Conservation (phyloP, 2,888 invertebrate genomes). For the Venustoraphidia nigricollis region DNA sequence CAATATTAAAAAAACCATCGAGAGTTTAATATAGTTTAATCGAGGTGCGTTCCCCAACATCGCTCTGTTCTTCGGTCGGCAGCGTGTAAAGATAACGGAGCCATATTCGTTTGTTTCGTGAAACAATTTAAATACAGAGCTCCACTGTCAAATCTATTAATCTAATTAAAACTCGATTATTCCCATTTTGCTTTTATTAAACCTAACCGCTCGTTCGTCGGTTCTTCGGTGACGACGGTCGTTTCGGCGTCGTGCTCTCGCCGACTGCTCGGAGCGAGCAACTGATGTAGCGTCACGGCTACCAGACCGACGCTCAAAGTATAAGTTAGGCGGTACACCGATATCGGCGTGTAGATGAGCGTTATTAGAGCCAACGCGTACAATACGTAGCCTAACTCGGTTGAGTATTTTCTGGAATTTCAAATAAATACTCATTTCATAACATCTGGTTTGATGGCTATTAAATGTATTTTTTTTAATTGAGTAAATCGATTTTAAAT, state of each 20-base stretch:
- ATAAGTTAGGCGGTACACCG: slow-evolving; percentile 42
- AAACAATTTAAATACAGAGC: no score
- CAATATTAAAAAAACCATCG: no score
- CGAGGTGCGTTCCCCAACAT: no score
- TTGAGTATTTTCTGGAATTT: slow-evolving; percentile 31
- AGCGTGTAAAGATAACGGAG: no score
- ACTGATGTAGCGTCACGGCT: slow-evolving; percentile 40
- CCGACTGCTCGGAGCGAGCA: slow-evolving; percentile 23
- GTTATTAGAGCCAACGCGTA: slow-evolving; percentile 37
- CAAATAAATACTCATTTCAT: slow-evolving; percentile 14
- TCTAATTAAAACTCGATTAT: background rate
- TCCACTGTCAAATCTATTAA: no score
- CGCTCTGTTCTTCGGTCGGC: no score
- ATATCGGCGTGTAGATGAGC: slow-evolving; percentile 41
- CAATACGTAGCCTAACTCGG: slow-evolving; percentile 29
- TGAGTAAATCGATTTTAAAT: no score
- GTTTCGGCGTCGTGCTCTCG: background rate
- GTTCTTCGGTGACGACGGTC: background rate
- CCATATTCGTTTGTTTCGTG: no score
- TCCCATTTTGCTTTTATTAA: background rate
- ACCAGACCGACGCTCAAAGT: slow-evolving; percentile 37
- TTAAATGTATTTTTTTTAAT: no score
- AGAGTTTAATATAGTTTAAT: no score
- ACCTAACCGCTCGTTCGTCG: background rate
- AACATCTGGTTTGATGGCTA: background rate